Percentiles rank a stretch among this genome's conserved stretches.
These are phyloP conservation scores for Slavum lentiscoides DNA, from an alignment of 2,888 invertebrate genomes.

Conservation along the genomic window DNA sequence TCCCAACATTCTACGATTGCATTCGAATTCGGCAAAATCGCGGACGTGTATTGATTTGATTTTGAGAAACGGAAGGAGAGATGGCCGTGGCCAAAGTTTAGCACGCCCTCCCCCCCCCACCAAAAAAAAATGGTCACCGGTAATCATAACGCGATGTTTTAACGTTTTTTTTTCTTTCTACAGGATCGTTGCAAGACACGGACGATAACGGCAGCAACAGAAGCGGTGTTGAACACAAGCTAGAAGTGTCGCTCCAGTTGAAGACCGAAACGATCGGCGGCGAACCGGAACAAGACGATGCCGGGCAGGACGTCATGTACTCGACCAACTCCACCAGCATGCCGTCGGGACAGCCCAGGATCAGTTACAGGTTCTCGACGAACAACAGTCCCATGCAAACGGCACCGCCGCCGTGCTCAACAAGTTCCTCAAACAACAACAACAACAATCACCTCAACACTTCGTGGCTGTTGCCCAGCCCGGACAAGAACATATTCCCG, in stretches of 20 bases:
- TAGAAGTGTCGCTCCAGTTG: slow-evolving; percentile 46
- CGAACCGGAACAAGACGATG: slow-evolving; percentile 57
- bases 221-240: slow-evolving; percentile 47
- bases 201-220: slow-evolving; percentile 51
- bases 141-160: background rate
- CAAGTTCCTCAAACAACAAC: slow-evolving; percentile 63
- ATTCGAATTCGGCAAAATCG: too few species aligned
- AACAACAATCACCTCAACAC: slow-evolving; percentile 61
- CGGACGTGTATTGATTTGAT: too few species aligned
- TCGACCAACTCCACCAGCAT: slow-evolving; percentile 61
- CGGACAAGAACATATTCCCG: slow-evolving; percentile 69
- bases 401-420: slow-evolving; percentile 43
- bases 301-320: slow-evolving; percentile 60
- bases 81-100: too few species aligned
- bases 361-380: slow-evolving; percentile 41
- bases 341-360: slow-evolving; percentile 19
- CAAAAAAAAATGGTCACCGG: too few species aligned
- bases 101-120: too few species aligned
- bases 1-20: too few species aligned
- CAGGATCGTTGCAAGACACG: slow-evolving; percentile 56
- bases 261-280: slow-evolving; percentile 57
- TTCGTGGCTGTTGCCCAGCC: slow-evolving; percentile 71
- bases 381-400: slow-evolving; percentile 46
- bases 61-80: too few species aligned
- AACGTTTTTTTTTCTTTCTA: slow-evolving; percentile 10